A percentile compares a stretch with the other conserved stretches of the same genome.
phyloP scores from a whole-genome alignment of 30 jellyfish, hydroid and myxozoan genomes.

The Clytia hemisphaerica region DNA sequence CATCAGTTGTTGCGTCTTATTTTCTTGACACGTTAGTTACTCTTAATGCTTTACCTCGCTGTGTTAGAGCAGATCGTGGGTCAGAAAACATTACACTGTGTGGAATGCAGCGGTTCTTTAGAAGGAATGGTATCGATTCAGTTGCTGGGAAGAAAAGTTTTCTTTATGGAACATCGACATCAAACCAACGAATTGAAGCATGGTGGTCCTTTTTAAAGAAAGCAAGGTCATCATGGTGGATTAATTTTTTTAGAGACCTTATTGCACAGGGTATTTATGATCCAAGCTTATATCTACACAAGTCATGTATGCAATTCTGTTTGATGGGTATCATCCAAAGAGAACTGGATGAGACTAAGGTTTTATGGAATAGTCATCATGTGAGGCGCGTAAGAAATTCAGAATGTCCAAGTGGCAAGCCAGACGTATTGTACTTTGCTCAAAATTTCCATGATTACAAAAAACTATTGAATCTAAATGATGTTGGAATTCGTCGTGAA shows the following conservation, averaged over 20 bases:
- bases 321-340: constrained; percentile 17
- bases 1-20: constrained; percentile 12
- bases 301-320: constrained; percentile 33
- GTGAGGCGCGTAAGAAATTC: constrained; percentile 8
- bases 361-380: constrained; percentile 11
- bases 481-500: no score
- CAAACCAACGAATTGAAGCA: constrained; percentile 45
- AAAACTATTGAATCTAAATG: no score
- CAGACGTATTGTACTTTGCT: constrained; percentile 20
- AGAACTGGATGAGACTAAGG: constrained; percentile 27
- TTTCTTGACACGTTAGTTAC: constrained; percentile 18
- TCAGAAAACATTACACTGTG: constrained; percentile 39
- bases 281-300: constrained; percentile 3
- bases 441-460: not conserved
- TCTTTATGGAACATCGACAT: constrained; percentile 19
- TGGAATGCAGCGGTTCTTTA: constrained; percentile 27
- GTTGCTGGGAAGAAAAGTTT: constrained; percentile 11
- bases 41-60: constrained; percentile 15
- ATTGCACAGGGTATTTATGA: constrained; percentile 22
- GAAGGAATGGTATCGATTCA: constrained; percentile 21
- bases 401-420: constrained; percentile 33
- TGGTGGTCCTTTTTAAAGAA: constrained; percentile 44
- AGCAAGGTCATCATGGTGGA: constrained; percentile 37
- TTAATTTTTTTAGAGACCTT: constrained; percentile 29
- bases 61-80: constrained; percentile 41